Percentiles rank a stretch among this genome's conserved stretches.
phyloP scores from a whole-genome alignment of 2,888 invertebrate genomes.

The Rhynchonema sp. region DNA sequence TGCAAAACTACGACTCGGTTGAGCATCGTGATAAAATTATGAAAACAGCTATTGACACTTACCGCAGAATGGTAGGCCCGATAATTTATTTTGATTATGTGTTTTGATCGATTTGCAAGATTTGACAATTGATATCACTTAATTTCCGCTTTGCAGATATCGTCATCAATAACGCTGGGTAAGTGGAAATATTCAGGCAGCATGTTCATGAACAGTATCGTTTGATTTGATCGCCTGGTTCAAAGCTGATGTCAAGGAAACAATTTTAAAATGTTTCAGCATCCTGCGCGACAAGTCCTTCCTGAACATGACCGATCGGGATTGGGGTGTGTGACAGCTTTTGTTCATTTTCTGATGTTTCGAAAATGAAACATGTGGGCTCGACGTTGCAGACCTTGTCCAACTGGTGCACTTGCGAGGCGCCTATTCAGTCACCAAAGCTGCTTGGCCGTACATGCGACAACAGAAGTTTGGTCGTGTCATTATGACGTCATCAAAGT shows the following conservation, averaged over 20 bases:
- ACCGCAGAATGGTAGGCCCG: too few species aligned
- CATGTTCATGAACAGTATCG: too few species aligned
- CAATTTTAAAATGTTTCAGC: constrained; percentile 2
- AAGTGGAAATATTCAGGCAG: too few species aligned
- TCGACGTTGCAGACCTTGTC: constrained; percentile 53
- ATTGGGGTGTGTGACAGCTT: constrained; percentile 56
- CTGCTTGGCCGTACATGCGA: constrained; percentile 83
- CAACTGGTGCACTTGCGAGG: constrained; percentile 82
- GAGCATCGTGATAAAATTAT: constrained; percentile 88
- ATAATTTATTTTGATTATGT: too few species aligned
- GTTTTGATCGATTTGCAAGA: not conserved
- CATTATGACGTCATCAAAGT: constrained; percentile 70
- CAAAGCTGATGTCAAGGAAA: too few species aligned
- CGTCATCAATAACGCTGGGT: constrained; percentile 86
- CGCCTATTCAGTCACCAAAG: constrained; percentile 72
- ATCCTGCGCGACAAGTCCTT: constrained; percentile 85
- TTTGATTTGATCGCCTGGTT: too few species aligned
- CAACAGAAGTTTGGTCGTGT: constrained; percentile 72
- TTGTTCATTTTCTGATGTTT: too few species aligned
- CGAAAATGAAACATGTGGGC: too few species aligned
- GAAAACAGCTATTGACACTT: constrained; percentile 78
- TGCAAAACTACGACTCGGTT: constrained; percentile 61
- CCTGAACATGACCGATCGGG: constrained; percentile 58
- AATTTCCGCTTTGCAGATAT: constrained; percentile 53
- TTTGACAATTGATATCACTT: not conserved